These are phyloP conservation scores for Netelia fuscicornis DNA, from an alignment of 2,888 invertebrate species.

Conservation along the genomic window DNA sequence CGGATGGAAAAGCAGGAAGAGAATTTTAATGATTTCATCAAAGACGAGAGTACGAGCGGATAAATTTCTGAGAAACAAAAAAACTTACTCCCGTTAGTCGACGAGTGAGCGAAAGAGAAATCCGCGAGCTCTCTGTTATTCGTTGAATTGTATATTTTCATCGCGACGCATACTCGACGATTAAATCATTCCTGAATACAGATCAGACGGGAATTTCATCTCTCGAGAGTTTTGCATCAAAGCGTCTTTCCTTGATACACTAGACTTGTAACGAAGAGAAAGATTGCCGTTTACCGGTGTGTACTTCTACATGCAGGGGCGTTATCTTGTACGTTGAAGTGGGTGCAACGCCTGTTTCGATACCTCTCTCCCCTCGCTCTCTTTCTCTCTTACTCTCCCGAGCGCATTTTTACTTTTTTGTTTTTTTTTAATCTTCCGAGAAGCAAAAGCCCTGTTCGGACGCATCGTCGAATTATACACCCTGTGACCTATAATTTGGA, in stretches of 20 bases:
- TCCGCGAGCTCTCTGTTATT: slow-evolving; percentile 5
- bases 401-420: slow-evolving; percentile 23
- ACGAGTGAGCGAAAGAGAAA: slow-evolving; percentile 13
- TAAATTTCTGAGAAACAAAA: slow-evolving; percentile 23
- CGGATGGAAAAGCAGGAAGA: background rate
- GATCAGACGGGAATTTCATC: slow-evolving; percentile 5
- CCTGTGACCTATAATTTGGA: slow-evolving; percentile 81
- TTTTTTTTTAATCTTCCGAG: background rate
- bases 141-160: slow-evolving; percentile 36
- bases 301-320: slow-evolving; percentile 41
- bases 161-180: slow-evolving; percentile 49
- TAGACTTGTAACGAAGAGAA: background rate
- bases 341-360: slow-evolving; percentile 63
- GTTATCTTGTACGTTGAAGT: slow-evolving; percentile 59
- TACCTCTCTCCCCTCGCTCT: slow-evolving; percentile 21
- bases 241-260: background rate
- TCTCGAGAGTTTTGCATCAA: background rate
- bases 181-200: slow-evolving; percentile 36
- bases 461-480: slow-evolving; percentile 79
- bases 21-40: slow-evolving; percentile 23
- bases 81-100: background rate
- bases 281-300: background rate
- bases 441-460: slow-evolving; percentile 56
- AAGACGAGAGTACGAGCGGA: slow-evolving; percentile 15
- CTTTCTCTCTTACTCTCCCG: slow-evolving; percentile 20